A percentile compares a stretch with the other conserved stretches of the same genome.
phyloP scores from a whole-genome alignment of 2,888 invertebrate genomes.

The Platycheirus rosarum region DNA sequence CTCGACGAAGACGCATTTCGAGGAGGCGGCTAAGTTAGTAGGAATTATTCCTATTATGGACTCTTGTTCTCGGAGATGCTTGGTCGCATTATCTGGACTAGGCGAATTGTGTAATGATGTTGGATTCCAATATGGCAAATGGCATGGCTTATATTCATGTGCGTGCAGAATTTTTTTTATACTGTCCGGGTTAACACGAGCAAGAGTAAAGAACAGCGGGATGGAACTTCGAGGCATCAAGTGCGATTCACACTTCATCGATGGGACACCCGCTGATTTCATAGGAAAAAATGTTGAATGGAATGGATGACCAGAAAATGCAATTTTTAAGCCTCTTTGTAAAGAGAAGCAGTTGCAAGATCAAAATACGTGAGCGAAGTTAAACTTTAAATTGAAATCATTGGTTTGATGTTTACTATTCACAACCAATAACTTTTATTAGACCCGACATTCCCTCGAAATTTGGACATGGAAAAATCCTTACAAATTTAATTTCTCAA shows the following conservation, averaged over 20 bases:
- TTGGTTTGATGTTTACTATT: too few species aligned
- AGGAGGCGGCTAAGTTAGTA: constrained; percentile 48
- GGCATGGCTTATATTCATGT: background rate
- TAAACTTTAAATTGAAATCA: too few species aligned
- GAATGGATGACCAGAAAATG: too few species aligned
- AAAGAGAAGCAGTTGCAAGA: too few species aligned
- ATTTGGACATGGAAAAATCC: too few species aligned
- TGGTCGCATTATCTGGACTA: constrained; percentile 21
- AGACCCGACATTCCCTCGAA: too few species aligned
- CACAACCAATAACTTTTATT: too few species aligned
- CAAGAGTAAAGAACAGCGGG: background rate
- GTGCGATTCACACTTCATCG: constrained; percentile 58
- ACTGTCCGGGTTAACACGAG: background rate
- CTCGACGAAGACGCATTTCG: constrained; percentile 60
- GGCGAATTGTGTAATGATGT: constrained; percentile 17
- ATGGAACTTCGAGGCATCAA: background rate
- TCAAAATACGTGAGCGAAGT: too few species aligned
- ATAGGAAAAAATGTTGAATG: constrained; percentile 14
- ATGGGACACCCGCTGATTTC: constrained; percentile 64
- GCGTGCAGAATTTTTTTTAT: constrained; percentile 2
- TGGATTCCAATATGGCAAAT: constrained; percentile 17
- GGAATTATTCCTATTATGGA: constrained; percentile 17
- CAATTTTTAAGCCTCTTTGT: too few species aligned
- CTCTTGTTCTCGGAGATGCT: constrained; percentile 1
- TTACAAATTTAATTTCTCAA: too few species aligned